phyloP scores from a whole-genome alignment of 2,797 vertebrate genomes.

The Pseudopleuronectes americanus region DNA sequence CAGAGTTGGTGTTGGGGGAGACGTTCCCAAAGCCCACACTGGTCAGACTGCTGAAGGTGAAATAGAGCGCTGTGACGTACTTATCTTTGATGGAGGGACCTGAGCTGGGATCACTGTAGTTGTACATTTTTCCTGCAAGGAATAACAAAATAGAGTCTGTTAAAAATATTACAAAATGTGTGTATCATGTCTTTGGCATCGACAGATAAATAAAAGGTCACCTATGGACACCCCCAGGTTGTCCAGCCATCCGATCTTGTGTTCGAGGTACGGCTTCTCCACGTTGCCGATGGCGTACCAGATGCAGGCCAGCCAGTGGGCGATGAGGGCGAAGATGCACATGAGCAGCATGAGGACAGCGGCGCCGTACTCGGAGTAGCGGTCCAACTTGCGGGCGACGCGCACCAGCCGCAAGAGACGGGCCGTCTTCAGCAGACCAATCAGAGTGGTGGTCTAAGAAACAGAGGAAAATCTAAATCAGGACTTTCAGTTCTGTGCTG shows the following conservation, averaged over 20 bases:
- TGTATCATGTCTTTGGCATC: background rate
- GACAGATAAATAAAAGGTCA: background rate
- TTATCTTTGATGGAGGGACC: conserved; percentile 99
- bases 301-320: conserved; percentile 99
- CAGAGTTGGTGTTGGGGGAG: conserved; percentile 99
- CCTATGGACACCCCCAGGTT: conserved; percentile 94
- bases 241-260: conserved; percentile 99
- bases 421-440: conserved; percentile 97
- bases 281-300: conserved; percentile 99
- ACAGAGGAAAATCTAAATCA: background rate
- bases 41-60: conserved; percentile 99
- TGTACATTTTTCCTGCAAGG: conserved; percentile 91
- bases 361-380: conserved; percentile 98
- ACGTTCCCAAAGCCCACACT: conserved; percentile 99
- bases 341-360: conserved; percentile 98
- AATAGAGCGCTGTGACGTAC: conserved; percentile 98
- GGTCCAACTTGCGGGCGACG: conserved; percentile 96
- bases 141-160: background rate
- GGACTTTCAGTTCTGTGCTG: no score
- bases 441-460: conserved; percentile 94
- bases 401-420: conserved; percentile 94
- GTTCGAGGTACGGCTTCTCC: conserved; percentile 95
- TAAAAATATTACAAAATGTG: background rate
- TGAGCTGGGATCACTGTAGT: conserved; percentile 94
- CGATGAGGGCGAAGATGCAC: conserved; percentile 99